Base-by-base conservation (phyloP, 2,888 invertebrate species). In the Idaea dimidiata region DNA sequence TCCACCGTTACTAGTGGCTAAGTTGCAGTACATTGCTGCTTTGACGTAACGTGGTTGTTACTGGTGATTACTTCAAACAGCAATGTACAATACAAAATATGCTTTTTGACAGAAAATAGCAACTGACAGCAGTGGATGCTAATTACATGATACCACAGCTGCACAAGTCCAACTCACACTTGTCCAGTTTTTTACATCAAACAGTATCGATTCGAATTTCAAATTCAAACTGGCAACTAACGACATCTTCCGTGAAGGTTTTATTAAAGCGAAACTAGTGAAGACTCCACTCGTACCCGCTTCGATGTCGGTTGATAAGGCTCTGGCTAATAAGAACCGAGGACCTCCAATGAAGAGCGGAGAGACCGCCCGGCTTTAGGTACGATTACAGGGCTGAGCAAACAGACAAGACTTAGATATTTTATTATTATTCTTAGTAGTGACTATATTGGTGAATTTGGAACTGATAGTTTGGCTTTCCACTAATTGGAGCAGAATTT, bases 311-410 rank as follows among this genome's bases (percentile, higher is more conserved):
- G 66, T 14, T 16, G 82, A 81, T 81, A 81, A 81, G 72, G 60
- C 68, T 8, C 56, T 56, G 57, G 74, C 79, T 81, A 81, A 82
- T 81, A 80, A 75, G 77, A 68, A 67, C 53, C 57, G 33, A 32
- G 65, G 82, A 82, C 82, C 82, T 81, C 82, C 82, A 75, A 76
- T 80, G 76, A 71, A 72, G 78, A 71, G 69, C 70, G 68, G 71
- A 67, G 62, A 66, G 62, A 6, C 56, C 56, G 56, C 18, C 17
- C 18, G 17, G 56, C 5, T 17, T 8, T 17, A n/a, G 3, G 24
- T 24, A 24, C 24, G n/a, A n/a, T n/a, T n/a, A 14, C 18, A 56
- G 56, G 56, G 56, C 18, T 56, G 58, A 43, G 43, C 43, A 43
- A 43, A 8, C 8, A 43, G 43, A 43, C 43, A 43, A 43, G 8